Percentiles rank a stretch among this genome's conserved stretches.
Evolutionary conservation across 2,888 invertebrate genomes (phyloP).

Genomic region (Tolmerus cingulatus): DNA sequence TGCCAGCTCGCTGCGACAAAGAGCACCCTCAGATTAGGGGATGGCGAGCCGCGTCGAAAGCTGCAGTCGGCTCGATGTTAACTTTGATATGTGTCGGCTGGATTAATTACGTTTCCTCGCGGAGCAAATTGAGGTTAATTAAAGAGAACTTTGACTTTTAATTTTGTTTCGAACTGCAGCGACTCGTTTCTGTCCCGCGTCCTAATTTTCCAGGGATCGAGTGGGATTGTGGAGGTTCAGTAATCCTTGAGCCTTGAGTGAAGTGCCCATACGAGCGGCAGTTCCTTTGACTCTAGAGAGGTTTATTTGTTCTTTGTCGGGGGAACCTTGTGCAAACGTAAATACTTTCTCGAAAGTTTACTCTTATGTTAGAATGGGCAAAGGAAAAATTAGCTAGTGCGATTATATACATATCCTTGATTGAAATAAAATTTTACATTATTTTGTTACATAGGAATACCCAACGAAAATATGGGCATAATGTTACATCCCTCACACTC

Average conservation of each 20-base stretch:
- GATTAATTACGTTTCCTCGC: not conserved
- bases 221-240: not conserved
- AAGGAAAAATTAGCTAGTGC: not conserved
- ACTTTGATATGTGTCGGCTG: not conserved
- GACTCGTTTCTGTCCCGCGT: not conserved
- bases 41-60: not conserved
- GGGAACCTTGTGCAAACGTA: not conserved
- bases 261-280: not conserved
- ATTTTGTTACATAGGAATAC: too few relatives aligned
- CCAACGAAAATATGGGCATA: too few relatives aligned
- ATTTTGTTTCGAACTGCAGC: not conserved
- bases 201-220: not conserved
- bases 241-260: not conserved
- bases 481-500: too few relatives aligned
- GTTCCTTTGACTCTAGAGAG: not conserved
- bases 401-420: not conserved
- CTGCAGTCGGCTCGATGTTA: not conserved
- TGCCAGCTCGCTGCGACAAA: not conserved
- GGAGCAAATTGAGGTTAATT: constrained; percentile 7
- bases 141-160: not conserved
- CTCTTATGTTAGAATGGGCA: not conserved
- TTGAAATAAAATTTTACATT: not conserved
- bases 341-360: not conserved
- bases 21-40: not conserved
- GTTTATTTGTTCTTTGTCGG: not conserved